phyloP scores from a whole-genome alignment of 92 coral and sea anemone genomes.

The Parazoanthus darwini region DNA sequence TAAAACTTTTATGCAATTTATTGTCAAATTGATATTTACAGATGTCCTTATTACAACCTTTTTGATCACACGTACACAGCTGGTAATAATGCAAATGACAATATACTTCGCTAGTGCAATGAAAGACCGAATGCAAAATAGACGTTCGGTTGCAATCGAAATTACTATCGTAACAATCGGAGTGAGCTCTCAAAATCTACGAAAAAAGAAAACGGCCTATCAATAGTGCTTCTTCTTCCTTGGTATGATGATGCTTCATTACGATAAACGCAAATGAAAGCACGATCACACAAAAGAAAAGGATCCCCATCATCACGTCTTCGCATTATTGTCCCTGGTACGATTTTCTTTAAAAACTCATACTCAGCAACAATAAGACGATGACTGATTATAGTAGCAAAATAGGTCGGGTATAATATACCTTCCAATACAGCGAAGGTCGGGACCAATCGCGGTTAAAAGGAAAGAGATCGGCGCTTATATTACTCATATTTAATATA shows the following conservation, averaged over 20 bases:
- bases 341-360: slow-evolving; percentile 2
- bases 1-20: slow-evolving; percentile 10
- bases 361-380: slow-evolving; percentile 8
- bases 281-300: neutral
- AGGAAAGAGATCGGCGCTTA: neutral
- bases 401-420: slow-evolving; percentile 6
- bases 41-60: slow-evolving; percentile 7
- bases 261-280: slow-evolving; percentile 4
- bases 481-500: neutral
- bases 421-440: slow-evolving; percentile 10
- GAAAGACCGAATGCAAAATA: neutral
- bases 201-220: slow-evolving; percentile 4
- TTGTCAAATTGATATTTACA: slow-evolving; percentile 7
- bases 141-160: slow-evolving; percentile 9
- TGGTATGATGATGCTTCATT: slow-evolving; percentile 6
- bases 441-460: slow-evolving; percentile 9
- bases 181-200: slow-evolving; percentile 10
- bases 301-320: slow-evolving; percentile 1
- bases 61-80: slow-evolving; percentile 1
- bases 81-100: slow-evolving; percentile 12
- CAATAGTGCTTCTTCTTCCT: slow-evolving; percentile 13
- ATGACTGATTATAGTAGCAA: slow-evolving; percentile 6
- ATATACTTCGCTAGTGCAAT: neutral
- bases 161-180: slow-evolving; percentile 13
- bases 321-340: neutral